These are phyloP conservation scores for Trachelus tabidus DNA, from an alignment of 2,888 invertebrate species.

Conservation along the genomic window DNA sequence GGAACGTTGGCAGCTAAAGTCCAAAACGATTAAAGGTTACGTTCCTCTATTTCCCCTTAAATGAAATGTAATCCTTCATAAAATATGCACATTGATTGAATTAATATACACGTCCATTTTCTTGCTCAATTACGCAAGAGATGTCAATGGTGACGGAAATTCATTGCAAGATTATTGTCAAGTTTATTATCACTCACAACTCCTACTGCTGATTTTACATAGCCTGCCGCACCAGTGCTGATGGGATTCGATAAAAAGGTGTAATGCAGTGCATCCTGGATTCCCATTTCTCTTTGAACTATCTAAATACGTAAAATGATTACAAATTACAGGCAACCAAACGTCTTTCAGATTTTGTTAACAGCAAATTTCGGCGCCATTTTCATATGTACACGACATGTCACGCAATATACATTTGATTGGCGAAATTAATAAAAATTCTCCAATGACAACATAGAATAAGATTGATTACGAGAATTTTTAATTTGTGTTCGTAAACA, in stretches of 20 bases:
- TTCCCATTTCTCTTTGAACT: conserved; percentile 34
- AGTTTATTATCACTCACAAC: conserved; percentile 37
- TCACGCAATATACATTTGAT: background rate
- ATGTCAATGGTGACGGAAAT: background rate
- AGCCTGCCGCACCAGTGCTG: conserved; percentile 36
- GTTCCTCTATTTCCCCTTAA: background rate
- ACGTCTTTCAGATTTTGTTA: background rate
- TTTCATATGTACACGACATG: background rate
- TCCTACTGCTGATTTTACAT: conserved; percentile 41
- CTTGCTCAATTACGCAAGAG: background rate
- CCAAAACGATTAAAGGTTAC: background rate
- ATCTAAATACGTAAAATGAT: background rate
- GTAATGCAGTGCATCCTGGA: conserved; percentile 46
- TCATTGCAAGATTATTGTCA: background rate
- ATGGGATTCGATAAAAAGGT: conserved; percentile 49
- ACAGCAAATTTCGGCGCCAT: background rate
- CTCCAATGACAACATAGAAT: background rate
- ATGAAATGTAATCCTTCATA: background rate
- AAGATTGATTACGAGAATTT: background rate
- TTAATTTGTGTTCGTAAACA: background rate
- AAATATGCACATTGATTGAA: background rate
- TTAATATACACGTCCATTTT: background rate
- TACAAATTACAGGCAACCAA: background rate
- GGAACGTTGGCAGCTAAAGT: background rate
- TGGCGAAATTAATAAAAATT: background rate